These are phyloP conservation scores for Mesorhabditis belari DNA, from an alignment of 2,888 invertebrate species.

Conservation along the genomic window DNA sequence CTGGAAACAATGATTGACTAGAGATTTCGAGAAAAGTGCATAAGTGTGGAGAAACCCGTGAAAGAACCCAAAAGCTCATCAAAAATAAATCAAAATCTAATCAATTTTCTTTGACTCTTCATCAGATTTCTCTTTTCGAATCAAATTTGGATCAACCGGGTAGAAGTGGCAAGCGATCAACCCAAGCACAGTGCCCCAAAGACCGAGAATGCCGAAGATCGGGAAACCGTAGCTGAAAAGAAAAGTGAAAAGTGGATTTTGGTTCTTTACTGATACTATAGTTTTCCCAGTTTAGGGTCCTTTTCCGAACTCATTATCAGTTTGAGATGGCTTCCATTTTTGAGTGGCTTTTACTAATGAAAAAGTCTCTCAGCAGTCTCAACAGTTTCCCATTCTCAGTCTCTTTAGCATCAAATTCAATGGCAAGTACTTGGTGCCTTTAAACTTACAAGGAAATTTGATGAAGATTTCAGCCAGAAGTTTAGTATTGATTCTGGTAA, in stretches of 20 bases:
- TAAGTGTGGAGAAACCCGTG: neutral
- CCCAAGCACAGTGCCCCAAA: neutral
- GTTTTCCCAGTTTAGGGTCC: too few species aligned
- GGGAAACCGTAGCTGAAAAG: neutral
- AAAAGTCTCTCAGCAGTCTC: too few species aligned
- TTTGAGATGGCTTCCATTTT: too few species aligned
- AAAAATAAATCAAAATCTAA: neutral
- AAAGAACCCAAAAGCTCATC: neutral
- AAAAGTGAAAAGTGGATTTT: neutral
- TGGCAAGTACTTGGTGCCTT: too few species aligned
- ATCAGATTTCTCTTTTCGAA: neutral
- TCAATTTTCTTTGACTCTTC: neutral
- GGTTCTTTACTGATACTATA: neutral
- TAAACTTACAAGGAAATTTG: too few species aligned
- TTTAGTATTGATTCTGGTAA: too few species aligned
- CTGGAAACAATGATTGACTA: too few species aligned
- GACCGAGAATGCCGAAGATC: neutral
- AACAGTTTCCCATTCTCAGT: too few species aligned
- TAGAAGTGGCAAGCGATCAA: neutral
- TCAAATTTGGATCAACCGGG: neutral
- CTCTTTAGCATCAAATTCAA: too few species aligned
- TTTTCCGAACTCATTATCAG: too few species aligned
- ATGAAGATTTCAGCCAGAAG: too few species aligned
- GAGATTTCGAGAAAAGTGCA: neutral
- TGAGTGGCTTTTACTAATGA: too few species aligned